These are phyloP conservation scores for Gryllus bimaculatus DNA, from an alignment of 1,140 invertebrate species.

Conservation along the genomic window DNA sequence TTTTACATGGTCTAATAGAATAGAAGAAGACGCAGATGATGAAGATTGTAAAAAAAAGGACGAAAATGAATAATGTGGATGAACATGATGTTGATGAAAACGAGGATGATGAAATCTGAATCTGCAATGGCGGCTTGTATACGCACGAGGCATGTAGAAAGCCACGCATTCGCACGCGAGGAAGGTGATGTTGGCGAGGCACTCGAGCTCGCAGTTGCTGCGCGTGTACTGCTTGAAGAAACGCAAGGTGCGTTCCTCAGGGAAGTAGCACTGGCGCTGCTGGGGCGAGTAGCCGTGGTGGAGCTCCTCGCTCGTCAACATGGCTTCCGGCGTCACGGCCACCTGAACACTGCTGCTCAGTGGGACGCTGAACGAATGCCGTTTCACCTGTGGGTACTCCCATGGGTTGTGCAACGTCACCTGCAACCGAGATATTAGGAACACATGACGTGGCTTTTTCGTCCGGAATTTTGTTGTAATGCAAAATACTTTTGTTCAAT, in stretches of 20 bases:
- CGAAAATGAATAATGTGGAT: too few relatives aligned
- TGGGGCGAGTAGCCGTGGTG: background rate
- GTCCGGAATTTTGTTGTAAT: too few relatives aligned
- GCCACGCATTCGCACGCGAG: constrained; percentile 23
- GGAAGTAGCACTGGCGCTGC: background rate
- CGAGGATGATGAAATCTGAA: too few relatives aligned
- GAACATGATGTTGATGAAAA: too few relatives aligned
- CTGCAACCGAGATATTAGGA: background rate
- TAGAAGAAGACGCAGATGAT: too few relatives aligned
- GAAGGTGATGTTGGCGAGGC: constrained; percentile 29
- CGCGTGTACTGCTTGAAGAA: constrained; percentile 33
- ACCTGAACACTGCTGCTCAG: constrained; percentile 7
- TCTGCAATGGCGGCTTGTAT: too few relatives aligned
- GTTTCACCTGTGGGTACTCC: background rate
- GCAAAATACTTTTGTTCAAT: too few relatives aligned
- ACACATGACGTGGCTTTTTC: background rate
- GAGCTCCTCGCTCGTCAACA: background rate
- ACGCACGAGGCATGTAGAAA: constrained; percentile 24
- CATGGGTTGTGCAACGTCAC: constrained; percentile 4
- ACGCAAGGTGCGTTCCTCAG: constrained; percentile 7
- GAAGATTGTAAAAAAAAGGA: too few relatives aligned
- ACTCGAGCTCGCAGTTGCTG: constrained; percentile 35
- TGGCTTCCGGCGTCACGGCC: background rate
- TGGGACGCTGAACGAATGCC: constrained; percentile 7
- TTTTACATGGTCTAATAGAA: too few relatives aligned